Percentiles rank a stretch among this genome's conserved stretches.
phyloP scores from a whole-genome alignment of 2,888 invertebrate species.

The Abrostola triplasia region DNA sequence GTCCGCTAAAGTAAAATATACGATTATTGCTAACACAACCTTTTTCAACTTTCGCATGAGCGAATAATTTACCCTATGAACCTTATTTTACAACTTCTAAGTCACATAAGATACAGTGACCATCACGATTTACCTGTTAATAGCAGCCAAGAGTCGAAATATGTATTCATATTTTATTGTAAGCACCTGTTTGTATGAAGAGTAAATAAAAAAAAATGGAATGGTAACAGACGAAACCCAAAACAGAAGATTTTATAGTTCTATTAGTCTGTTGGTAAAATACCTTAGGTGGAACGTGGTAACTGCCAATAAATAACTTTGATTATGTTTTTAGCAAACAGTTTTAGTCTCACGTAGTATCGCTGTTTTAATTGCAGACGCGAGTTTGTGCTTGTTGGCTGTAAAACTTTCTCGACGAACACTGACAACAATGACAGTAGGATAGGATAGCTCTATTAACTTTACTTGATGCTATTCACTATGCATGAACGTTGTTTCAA shows the following conservation, averaged over 20 bases:
- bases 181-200: not conserved
- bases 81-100: constrained; percentile 20
- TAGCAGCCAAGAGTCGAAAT: not conserved
- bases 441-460: constrained; percentile 36
- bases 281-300: constrained; percentile 22
- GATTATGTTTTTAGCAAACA: constrained; percentile 42
- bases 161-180: not conserved
- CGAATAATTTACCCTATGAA: constrained; percentile 34
- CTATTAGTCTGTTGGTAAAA: constrained; percentile 23
- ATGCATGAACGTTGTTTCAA: constrained; percentile 29
- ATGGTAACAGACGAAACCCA: constrained; percentile 13
- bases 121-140: no score
- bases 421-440: constrained; percentile 49
- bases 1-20: constrained; percentile 53
- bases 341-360: constrained; percentile 37
- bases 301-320: constrained; percentile 42
- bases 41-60: constrained; percentile 39
- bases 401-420: constrained; percentile 48
- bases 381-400: constrained; percentile 40
- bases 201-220: not conserved
- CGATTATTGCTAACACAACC: constrained; percentile 48
- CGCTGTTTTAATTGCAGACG: constrained; percentile 49
- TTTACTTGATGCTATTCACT: constrained; percentile 34
- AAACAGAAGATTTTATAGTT: constrained; percentile 29
- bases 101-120: constrained; percentile 9